Percentiles rank a stretch among this genome's conserved stretches.
Evolutionary conservation across 2,113 vertebrate genomes (phyloP).

Genomic region (Ciconia stormi): DNA sequence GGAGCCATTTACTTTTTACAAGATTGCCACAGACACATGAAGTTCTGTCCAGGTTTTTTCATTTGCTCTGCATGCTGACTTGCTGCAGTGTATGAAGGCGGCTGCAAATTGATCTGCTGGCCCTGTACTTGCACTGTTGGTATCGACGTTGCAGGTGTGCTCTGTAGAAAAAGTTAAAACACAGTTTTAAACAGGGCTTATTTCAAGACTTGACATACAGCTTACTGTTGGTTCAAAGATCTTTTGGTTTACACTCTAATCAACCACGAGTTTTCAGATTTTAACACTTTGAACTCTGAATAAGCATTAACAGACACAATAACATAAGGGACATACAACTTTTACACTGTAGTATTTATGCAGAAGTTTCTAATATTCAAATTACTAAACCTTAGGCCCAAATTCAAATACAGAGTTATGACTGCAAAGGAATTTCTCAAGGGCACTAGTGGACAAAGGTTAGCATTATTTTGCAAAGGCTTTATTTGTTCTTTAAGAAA

Average conservation of each 20-base stretch:
- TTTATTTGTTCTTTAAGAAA: not conserved
- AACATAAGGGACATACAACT: not conserved
- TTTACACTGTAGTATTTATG: not conserved
- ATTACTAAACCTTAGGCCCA: not conserved
- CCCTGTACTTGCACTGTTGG: conserved; percentile 79
- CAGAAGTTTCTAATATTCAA: not conserved
- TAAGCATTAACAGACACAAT: not conserved
- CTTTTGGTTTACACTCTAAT: not conserved
- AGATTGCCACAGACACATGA: conserved; percentile 98
- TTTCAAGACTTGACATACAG: not conserved
- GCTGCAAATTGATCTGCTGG: conserved; percentile 80
- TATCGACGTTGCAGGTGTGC: conserved; percentile 79
- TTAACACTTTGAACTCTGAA: not conserved
- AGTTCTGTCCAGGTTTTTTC: conserved; percentile 96
- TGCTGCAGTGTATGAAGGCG: conserved; percentile 78
- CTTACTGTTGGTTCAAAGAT: not conserved
- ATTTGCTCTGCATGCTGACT: conserved; percentile 80
- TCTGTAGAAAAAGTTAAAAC: conserved; percentile 71
- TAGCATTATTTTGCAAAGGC: not conserved
- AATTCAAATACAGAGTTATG: not conserved
- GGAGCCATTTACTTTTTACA: conserved; percentile 90
- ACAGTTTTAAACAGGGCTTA: conserved; percentile 8
- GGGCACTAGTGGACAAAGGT: not conserved
- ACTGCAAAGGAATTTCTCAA: not conserved
- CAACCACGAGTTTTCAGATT: not conserved